These are phyloP conservation scores for Fundulus diaphanus DNA, from an alignment of 2,797 vertebrate species.

Conservation along the genomic window DNA sequence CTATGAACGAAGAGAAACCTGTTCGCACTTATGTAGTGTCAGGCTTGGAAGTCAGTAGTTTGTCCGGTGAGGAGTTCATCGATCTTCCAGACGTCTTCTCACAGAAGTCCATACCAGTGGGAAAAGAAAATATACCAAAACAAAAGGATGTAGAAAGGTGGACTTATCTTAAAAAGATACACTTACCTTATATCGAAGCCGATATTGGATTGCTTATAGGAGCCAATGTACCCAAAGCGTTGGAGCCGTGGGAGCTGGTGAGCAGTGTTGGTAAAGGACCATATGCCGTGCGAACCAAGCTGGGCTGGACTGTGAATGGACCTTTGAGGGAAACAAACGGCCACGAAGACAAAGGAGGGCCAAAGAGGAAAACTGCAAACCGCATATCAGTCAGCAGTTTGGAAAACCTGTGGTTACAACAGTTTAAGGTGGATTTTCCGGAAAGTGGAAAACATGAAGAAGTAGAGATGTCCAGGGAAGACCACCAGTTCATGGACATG, in stretches of 20 bases:
- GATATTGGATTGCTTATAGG: background rate
- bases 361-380: background rate
- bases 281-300: background rate
- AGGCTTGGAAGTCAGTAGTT: too few relatives aligned
- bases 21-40: too few relatives aligned
- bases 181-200: too few relatives aligned
- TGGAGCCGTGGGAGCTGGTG: background rate
- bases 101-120: background rate
- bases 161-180: background rate
- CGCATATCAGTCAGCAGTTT: background rate
- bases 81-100: conserved; percentile 5
- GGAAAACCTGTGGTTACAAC: background rate
- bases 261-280: conserved; percentile 3
- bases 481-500: background rate
- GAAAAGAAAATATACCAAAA: conserved; percentile 2
- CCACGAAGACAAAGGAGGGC: background rate
- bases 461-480: background rate
- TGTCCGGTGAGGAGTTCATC: background rate
- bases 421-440: background rate
- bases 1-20: too few relatives aligned
- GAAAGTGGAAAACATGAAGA: background rate
- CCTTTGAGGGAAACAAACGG: background rate
- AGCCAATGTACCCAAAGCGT: background rate
- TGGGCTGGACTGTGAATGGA: too few relatives aligned
- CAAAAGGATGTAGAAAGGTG: conserved; percentile 4